Evolutionary conservation across 2,113 vertebrate species (phyloP).

Genomic region (Notiomystis cincta): DNA sequence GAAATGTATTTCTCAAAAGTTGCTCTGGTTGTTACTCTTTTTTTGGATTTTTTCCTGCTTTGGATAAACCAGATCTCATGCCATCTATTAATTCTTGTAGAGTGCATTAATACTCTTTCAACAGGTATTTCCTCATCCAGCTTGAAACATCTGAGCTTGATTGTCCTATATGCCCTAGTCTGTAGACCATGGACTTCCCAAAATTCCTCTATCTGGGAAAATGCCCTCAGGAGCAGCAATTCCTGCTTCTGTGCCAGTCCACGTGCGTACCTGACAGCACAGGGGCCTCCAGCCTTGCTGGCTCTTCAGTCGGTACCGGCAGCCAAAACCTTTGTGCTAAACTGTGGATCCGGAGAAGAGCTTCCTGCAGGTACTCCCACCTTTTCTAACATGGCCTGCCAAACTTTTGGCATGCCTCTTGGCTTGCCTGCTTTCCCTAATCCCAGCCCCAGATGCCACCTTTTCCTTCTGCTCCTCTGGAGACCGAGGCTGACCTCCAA

Average conservation of each 20-base stretch:
- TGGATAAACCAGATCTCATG: conserved; percentile 80
- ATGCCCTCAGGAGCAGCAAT: neutral
- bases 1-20: neutral
- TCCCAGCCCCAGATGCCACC: rapidly evolving
- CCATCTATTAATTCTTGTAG: conserved; percentile 77
- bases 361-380: neutral
- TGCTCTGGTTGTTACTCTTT: neutral
- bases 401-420: neutral
- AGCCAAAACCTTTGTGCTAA: neutral
- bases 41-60: conserved; percentile 22
- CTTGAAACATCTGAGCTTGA: conserved; percentile 56
- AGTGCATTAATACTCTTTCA: conserved; percentile 76
- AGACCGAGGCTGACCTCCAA: neutral
- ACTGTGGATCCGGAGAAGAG: neutral
- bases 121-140: conserved; percentile 71
- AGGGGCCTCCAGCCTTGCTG: neutral
- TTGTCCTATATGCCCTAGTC: neutral
- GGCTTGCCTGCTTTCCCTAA: neutral
- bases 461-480: neutral
- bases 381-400: neutral
- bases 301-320: neutral
- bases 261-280: rapidly evolving
- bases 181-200: neutral
- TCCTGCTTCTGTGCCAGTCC: neutral
- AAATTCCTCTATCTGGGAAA: neutral